These are phyloP conservation scores for Chaetorhynchus papuensis DNA, from an alignment of 2,113 vertebrate species.

Conservation along the genomic window DNA sequence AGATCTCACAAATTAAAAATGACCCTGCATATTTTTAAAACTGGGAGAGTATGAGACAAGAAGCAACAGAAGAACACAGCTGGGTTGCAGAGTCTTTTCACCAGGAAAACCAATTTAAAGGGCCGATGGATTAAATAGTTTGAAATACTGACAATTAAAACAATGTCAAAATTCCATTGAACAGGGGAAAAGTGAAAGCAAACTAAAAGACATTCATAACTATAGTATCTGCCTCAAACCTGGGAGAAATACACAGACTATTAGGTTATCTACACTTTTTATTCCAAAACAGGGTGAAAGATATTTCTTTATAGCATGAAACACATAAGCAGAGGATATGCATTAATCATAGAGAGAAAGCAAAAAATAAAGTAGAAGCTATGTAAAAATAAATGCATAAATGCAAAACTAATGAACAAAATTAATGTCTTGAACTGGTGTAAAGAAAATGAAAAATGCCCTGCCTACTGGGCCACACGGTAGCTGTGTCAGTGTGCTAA, in stretches of 20 bases:
- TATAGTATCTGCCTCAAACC: background rate
- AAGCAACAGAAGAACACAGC: background rate
- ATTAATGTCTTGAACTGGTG: background rate
- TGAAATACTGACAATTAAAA: background rate
- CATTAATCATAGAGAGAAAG: background rate
- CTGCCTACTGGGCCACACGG: background rate
- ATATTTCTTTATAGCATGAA: background rate
- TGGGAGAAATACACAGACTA: background rate
- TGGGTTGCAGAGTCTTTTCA: background rate
- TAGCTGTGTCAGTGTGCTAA: background rate
- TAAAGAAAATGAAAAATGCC: background rate
- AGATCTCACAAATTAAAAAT: background rate
- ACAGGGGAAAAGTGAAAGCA: rapidly evolving
- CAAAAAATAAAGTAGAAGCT: background rate
- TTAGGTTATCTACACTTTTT: background rate
- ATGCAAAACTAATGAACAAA: background rate
- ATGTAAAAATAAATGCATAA: background rate
- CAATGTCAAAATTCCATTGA: background rate
- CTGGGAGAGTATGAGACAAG: background rate
- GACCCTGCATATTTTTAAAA: background rate
- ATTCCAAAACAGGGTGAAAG: background rate
- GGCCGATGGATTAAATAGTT: background rate
- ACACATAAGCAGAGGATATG: background rate
- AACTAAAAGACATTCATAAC: background rate
- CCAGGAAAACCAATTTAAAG: background rate